Base-by-base conservation (phyloP, 2,888 invertebrate genomes). In the Cantharis lateralis region DNA sequence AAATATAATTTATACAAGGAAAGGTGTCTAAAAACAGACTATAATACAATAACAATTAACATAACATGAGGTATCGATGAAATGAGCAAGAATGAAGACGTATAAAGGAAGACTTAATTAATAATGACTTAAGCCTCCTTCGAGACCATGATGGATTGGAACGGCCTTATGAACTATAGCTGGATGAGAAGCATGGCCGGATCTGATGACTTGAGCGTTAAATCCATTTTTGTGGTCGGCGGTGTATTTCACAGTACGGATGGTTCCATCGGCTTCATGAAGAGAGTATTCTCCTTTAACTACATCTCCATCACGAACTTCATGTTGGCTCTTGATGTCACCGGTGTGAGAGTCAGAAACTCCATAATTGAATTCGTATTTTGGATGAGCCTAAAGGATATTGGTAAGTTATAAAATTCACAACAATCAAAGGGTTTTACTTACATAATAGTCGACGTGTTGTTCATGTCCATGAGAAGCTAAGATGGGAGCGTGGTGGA, bases 311-410 rank as follows among this genome's bases (percentile, higher is more conserved):
- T 90, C 90, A 69, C 91, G 87, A 75, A 89, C 89, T 82, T 91
- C 91, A 73, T 91, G 90, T 80, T 91, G 91, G 1, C 90, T 89
- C 84, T 91, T 91, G 78, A 90, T 90, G 82, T 91, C 91, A 11
- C 91, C 91, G 1, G 89, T 90, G 83, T 91, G 90, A 83, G 90
- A 90, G 84, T 91, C 91, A 75, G 90, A 90, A 28, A 91, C 91
- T 28, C 91, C 91, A 80, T 91, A 91, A 81, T 91, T 91, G 86
- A 91, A 91, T 72, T 85, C 88, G 83, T 91, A 91, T 84, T 91
- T 91, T 28, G 93, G 92, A 82, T 92, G 92, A 15, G 93, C 92
- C 93, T 93, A 87, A 9, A 76, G 72, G 2, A 16, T 1, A 66
- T 63, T 10, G 10, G 10, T 3, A 11, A 48, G 18, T 70, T 70